These are phyloP conservation scores for Halcyon senegalensis DNA, from an alignment of 2,113 vertebrate genomes.

Conservation along the genomic window DNA sequence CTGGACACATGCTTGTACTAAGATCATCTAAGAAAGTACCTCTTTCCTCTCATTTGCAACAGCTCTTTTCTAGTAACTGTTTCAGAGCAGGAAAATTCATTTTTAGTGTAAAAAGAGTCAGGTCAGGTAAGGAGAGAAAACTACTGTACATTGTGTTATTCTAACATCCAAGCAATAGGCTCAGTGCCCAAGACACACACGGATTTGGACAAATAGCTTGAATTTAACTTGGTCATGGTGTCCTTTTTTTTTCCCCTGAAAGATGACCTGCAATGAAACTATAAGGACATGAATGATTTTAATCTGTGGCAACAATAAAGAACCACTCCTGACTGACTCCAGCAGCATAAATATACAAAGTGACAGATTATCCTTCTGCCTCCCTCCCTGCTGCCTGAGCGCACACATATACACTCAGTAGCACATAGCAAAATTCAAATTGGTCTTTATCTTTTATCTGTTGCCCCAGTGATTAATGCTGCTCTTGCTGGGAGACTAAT, in stretches of 20 bases:
- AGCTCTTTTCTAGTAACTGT: neutral
- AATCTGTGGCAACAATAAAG: constrained; percentile 75
- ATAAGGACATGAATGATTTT: constrained; percentile 77
- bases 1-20: neutral
- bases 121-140: neutral
- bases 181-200: neutral
- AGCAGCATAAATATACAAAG: constrained; percentile 72
- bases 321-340: constrained; percentile 36
- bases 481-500: constrained; percentile 65
- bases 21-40: neutral
- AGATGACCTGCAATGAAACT: constrained; percentile 72
- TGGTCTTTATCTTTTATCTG: constrained; percentile 73
- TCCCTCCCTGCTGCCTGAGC: constrained; percentile 27
- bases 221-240: constrained; percentile 54
- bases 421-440: constrained; percentile 73
- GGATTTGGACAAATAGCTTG: neutral
- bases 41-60: neutral
- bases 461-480: constrained; percentile 78
- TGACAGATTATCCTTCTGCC: constrained; percentile 74
- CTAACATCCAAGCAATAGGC: neutral
- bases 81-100: neutral
- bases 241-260: constrained; percentile 33
- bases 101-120: neutral
- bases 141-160: neutral
- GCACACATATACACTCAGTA: constrained; percentile 34